These are phyloP conservation scores for Peromyscus attwateri DNA, from an alignment of 2,797 vertebrate species.

Conservation along the genomic window DNA sequence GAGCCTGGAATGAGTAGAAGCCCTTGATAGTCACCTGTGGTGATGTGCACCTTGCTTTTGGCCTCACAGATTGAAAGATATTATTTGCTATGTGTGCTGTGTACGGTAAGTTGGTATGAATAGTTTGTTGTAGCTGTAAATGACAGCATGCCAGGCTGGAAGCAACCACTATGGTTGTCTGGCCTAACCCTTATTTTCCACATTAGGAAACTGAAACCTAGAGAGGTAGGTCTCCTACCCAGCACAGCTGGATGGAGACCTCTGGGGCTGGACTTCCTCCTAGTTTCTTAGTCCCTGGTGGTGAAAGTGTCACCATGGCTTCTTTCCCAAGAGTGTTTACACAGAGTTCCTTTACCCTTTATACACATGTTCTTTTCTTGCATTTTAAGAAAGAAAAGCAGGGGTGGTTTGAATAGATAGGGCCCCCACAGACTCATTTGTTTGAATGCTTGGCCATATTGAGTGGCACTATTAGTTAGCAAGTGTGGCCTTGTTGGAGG, in stretches of 20 bases:
- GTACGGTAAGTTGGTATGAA: rapidly evolving
- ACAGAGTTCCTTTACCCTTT: not conserved
- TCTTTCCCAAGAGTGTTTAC: not conserved
- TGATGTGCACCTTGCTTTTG: not conserved
- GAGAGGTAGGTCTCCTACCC: not conserved
- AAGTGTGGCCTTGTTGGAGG: not conserved
- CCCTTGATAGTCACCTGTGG: not conserved
- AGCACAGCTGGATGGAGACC: not conserved
- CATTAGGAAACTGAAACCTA: not conserved
- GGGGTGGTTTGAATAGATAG: not conserved
- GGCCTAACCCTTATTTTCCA: not conserved
- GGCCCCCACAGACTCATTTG: not conserved
- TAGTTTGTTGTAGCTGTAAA: not conserved
- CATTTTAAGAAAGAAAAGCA: not conserved
- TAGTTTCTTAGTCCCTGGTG: not conserved
- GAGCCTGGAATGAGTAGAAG: not conserved
- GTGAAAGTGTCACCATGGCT: too few relatives aligned
- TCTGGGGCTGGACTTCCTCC: not conserved
- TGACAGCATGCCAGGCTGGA: not conserved
- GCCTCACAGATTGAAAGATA: not conserved
- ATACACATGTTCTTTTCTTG: not conserved
- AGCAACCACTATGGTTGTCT: not conserved
- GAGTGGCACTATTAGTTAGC: not conserved
- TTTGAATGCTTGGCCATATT: not conserved
- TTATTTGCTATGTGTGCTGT: not conserved